phyloP scores from a whole-genome alignment of 1,140 invertebrate genomes.

The Apis dorsata region DNA sequence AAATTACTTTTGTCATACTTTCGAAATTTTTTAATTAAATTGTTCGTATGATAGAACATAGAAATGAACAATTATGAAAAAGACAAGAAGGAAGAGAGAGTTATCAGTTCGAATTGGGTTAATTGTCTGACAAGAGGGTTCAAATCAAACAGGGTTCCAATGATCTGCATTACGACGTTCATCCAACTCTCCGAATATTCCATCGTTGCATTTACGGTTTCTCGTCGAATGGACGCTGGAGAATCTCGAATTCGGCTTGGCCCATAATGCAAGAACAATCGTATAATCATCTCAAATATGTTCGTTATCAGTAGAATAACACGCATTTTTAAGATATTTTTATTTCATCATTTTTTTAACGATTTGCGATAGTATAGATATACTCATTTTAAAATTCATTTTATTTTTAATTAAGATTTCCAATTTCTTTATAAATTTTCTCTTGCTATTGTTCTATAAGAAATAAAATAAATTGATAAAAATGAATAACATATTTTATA shows the following conservation, averaged over 20 bases:
- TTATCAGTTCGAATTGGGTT: constrained; percentile 39
- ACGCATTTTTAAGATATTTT: neutral
- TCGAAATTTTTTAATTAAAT: constrained; percentile 13
- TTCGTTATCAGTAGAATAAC: neutral
- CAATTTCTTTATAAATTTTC: neutral
- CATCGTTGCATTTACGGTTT: constrained; percentile 16
- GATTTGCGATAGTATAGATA: neutral
- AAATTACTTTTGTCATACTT: neutral
- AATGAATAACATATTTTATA: too few relatives aligned
- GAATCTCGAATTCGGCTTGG: neutral
- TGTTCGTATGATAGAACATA: neutral
- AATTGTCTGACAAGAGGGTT: constrained; percentile 40
- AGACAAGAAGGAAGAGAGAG: constrained; percentile 6
- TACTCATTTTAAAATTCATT: neutral
- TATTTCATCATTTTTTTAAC: neutral
- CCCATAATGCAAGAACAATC: neutral
- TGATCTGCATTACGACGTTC: constrained; percentile 35
- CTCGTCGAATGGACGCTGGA: neutral
- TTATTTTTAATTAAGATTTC: neutral
- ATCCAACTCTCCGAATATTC: constrained; percentile 1
- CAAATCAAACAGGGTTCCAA: constrained; percentile 25
- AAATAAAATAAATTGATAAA: too few relatives aligned
- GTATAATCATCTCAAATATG: neutral
- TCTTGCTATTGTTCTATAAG: neutral
- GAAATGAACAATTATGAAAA: constrained; percentile 22